Conservation (phyloP, 2,888 invertebrate species). For the Lycocerus yunnanus region DNA sequence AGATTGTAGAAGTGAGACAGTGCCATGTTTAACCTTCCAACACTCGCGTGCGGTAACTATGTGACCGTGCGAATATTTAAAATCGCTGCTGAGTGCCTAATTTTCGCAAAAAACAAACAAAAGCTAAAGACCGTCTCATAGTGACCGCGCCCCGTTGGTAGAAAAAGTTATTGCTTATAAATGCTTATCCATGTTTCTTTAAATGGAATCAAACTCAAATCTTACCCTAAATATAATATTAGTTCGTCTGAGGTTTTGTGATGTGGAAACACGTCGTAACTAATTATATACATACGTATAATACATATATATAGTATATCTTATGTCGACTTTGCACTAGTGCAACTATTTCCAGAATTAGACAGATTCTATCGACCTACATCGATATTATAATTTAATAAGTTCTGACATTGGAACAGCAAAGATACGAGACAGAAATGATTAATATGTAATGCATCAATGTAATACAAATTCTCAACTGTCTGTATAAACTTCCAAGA, state of each 20-base stretch:
- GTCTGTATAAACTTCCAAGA: neutral
- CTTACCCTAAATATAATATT: neutral
- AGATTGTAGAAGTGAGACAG: too few relatives aligned
- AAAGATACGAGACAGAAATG: neutral
- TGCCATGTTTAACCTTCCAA: too few relatives aligned
- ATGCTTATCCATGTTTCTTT: neutral
- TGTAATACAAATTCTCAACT: neutral
- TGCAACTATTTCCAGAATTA: neutral
- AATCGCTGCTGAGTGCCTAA: too few relatives aligned
- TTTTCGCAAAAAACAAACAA: too few relatives aligned
- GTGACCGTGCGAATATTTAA: too few relatives aligned
- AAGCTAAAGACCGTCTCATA: too few relatives aligned
- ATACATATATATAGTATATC: too few relatives aligned
- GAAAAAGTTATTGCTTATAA: too few relatives aligned
- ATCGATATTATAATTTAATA: neutral
- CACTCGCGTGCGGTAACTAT: too few relatives aligned
- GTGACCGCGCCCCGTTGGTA: too few relatives aligned
- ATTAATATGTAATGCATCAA: neutral
- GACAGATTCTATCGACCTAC: neutral
- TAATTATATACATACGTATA: neutral
- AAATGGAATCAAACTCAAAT: neutral
- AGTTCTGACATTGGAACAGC: neutral
- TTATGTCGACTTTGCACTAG: neutral
- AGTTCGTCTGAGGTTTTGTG: neutral
- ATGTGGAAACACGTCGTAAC: neutral